Percentiles rank a stretch among this genome's conserved stretches.
phyloP scores from a whole-genome alignment of 1,140 invertebrate genomes.

The Bombus haemorrhoidalis region DNA sequence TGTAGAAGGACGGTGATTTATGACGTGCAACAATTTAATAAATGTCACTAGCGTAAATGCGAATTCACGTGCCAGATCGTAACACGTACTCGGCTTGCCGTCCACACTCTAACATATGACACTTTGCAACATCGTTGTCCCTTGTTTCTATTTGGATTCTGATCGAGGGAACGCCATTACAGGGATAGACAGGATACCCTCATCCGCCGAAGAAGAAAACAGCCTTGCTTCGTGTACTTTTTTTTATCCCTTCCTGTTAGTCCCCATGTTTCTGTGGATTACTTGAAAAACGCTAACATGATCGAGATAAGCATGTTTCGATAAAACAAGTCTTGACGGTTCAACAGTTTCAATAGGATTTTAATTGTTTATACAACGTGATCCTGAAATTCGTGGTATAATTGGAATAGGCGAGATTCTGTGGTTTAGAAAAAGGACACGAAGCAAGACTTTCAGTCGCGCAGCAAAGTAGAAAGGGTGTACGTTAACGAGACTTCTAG shows the following conservation, averaged over 20 bases:
- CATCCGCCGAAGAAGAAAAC: neutral
- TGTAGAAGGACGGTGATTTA: slow-evolving; percentile 19
- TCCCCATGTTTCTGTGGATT: neutral
- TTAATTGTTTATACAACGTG: too few species aligned
- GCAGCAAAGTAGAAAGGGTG: too few species aligned
- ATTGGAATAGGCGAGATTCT: too few species aligned
- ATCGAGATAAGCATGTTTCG: neutral
- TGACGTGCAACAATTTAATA: slow-evolving; percentile 47
- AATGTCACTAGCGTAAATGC: slow-evolving; percentile 35
- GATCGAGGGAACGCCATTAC: neutral
- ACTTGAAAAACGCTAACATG: neutral
- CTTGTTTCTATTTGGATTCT: neutral
- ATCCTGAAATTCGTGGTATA: too few species aligned
- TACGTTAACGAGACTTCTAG: neutral
- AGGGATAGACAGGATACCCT: neutral
- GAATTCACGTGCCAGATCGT: neutral
- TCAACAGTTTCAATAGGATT: too few species aligned
- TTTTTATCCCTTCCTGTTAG: neutral
- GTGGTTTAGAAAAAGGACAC: too few species aligned
- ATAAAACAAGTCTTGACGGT: too few species aligned
- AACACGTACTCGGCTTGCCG: slow-evolving; percentile 2
- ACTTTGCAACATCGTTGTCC: neutral
- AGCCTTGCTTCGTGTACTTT: neutral
- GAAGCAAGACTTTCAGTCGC: too few species aligned
- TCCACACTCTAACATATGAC: neutral